Evolutionary conservation across 2,797 vertebrate genomes (phyloP).

Genomic region (Sarcoramphus papa): DNA sequence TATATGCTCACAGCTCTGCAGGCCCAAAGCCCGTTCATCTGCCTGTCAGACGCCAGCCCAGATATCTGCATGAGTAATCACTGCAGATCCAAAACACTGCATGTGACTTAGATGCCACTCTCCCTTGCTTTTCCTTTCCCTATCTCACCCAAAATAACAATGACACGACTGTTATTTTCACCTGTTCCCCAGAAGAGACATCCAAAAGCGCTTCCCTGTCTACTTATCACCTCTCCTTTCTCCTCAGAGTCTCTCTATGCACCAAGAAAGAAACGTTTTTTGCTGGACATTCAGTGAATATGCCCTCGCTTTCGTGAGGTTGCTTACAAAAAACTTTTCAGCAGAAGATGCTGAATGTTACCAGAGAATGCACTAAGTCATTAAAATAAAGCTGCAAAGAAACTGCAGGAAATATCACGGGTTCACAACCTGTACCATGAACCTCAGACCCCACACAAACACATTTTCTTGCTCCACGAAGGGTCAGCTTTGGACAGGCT

Average conservation of each 20-base stretch:
- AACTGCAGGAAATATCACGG: neutral
- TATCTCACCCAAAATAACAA: neutral
- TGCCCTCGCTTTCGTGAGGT: neutral
- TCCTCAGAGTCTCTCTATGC: neutral
- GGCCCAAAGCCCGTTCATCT: neutral
- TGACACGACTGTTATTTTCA: neutral
- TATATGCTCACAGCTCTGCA: neutral
- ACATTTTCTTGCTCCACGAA: neutral
- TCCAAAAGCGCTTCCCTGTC: neutral
- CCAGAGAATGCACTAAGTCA: neutral
- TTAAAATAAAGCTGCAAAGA: constrained; percentile 16
- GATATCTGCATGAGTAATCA: constrained; percentile 38
- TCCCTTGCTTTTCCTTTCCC: neutral
- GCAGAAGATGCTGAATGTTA: neutral
- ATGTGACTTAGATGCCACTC: constrained; percentile 4
- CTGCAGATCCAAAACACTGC: constrained; percentile 1
- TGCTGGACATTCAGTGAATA: neutral
- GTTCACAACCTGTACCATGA: neutral
- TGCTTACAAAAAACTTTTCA: neutral
- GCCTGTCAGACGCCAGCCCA: neutral
- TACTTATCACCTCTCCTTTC: neutral
- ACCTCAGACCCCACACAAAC: neutral
- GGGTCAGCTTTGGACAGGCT: neutral
- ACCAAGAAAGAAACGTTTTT: neutral
- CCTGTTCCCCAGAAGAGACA: neutral